Evolutionary conservation across 2,888 invertebrate genomes (phyloP).

Genomic region (Polyploca ridens): DNA sequence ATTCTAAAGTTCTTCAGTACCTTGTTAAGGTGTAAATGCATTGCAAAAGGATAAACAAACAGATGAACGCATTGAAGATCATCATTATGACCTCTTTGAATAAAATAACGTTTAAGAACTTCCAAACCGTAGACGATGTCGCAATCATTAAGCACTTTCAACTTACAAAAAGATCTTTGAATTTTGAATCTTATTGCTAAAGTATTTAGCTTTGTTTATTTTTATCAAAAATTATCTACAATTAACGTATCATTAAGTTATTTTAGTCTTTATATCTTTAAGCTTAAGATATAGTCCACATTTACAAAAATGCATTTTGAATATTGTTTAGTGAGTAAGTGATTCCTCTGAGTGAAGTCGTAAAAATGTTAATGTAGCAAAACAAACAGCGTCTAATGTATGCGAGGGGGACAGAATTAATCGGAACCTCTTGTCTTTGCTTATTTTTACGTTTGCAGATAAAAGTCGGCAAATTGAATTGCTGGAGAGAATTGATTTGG

Average conservation of each 20-base stretch:
- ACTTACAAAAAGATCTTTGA: not conserved
- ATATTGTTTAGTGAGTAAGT: slow-evolving; percentile 69
- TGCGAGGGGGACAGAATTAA: slow-evolving; percentile 76
- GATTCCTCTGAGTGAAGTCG: slow-evolving; percentile 78
- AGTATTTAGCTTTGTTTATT: slow-evolving; percentile 6
- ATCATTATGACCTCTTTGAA: not conserved
- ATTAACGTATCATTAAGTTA: slow-evolving; percentile 11
- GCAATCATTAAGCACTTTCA: not conserved
- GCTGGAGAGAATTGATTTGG: slow-evolving; percentile 52
- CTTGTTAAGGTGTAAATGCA: not conserved
- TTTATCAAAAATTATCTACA: not conserved
- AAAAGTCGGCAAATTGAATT: slow-evolving; percentile 60
- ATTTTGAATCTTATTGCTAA: slow-evolving; percentile 3
- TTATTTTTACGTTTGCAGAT: slow-evolving; percentile 54
- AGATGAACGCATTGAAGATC: not conserved
- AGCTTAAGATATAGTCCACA: slow-evolving; percentile 15
- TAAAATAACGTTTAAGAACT: slow-evolving; percentile 4
- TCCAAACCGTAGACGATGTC: slow-evolving; percentile 1
- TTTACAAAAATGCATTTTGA: slow-evolving; percentile 22
- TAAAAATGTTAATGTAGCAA: slow-evolving; percentile 83
- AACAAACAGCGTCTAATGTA: slow-evolving; percentile 81
- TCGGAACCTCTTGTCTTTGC: slow-evolving; percentile 50
- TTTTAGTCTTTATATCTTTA: slow-evolving; percentile 27
- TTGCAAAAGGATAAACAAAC: not conserved
- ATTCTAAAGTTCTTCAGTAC: too few relatives aligned